phyloP scores from a whole-genome alignment of 2,888 invertebrate species.

The Margaritifera margaritifera region DNA sequence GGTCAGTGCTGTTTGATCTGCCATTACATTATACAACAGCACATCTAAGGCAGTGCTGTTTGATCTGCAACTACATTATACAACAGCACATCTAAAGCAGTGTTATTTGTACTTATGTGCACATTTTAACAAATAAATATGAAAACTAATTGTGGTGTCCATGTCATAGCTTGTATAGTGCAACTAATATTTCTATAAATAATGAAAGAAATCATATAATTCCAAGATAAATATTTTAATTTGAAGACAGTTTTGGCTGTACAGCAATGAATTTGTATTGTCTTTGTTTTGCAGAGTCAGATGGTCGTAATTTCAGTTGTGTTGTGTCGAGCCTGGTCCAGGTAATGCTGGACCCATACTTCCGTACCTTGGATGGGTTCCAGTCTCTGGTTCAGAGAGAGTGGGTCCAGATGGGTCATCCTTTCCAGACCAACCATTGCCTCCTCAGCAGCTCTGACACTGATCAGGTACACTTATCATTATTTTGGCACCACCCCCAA shows the following conservation, averaged over 20 bases:
- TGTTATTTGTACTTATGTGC: no score
- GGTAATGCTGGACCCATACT: constrained; percentile 87
- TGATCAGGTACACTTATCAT: constrained; percentile 42
- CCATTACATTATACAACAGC: no score
- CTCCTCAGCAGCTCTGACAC: constrained; percentile 54
- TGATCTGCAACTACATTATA: no score
- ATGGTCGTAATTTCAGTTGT: constrained; percentile 90
- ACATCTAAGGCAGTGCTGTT: no score
- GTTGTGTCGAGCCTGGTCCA: constrained; percentile 88
- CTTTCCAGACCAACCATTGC: constrained; percentile 79
- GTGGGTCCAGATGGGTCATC: constrained; percentile 94
- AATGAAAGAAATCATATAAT: no score
- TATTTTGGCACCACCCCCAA: not conserved
- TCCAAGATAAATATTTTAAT: not conserved
- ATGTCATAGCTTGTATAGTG: no score
- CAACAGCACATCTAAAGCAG: no score
- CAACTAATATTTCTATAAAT: no score
- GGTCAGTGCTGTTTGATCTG: no score
- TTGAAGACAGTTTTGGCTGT: not conserved
- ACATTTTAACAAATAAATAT: no score
- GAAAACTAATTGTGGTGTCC: no score
- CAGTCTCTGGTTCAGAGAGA: constrained; percentile 94
- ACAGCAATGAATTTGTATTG: not conserved
- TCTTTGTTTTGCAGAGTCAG: constrained; percentile 76
- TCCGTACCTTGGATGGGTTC: constrained; percentile 88